phyloP scores from a whole-genome alignment of 2,797 vertebrate species.

The Danio choprae region DNA sequence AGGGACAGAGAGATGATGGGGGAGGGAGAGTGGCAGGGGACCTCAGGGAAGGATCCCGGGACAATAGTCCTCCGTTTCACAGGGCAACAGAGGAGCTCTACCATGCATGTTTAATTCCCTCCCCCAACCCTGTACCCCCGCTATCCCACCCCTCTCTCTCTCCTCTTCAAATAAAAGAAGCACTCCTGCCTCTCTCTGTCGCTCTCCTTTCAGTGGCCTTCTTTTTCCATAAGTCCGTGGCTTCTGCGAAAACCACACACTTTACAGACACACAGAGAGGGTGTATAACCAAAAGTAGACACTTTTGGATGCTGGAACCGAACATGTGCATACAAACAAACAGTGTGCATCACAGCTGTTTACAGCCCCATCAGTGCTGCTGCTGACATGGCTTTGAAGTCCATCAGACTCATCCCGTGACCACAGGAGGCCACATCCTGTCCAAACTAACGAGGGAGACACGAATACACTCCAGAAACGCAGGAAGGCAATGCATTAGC shows the following conservation, averaged over 20 bases:
- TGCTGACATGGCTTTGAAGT: slow-evolving; percentile 69
- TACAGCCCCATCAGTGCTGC: slow-evolving; percentile 52
- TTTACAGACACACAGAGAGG: slow-evolving; percentile 37
- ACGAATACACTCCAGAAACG: slow-evolving; percentile 3
- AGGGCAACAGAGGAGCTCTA: slow-evolving; percentile 81
- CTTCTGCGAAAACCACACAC: slow-evolving; percentile 16
- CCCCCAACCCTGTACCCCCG: slow-evolving; percentile 50
- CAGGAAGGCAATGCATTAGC: slow-evolving; percentile 68
- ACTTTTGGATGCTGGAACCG: not conserved
- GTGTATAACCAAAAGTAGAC: slow-evolving; percentile 2
- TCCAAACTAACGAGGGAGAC: slow-evolving; percentile 43
- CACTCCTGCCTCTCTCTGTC: slow-evolving; percentile 61
- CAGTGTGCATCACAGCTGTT: slow-evolving; percentile 24
- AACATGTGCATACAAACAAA: slow-evolving; percentile 22
- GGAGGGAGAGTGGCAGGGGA: slow-evolving; percentile 69
- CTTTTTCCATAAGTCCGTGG: slow-evolving; percentile 29
- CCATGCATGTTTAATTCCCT: slow-evolving; percentile 73
- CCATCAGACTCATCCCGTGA: slow-evolving; percentile 60
- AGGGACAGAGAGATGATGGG: slow-evolving; percentile 51
- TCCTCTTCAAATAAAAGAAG: slow-evolving; percentile 67
- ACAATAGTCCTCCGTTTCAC: slow-evolving; percentile 84
- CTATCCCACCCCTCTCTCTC: slow-evolving; percentile 58
- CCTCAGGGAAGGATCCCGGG: slow-evolving; percentile 82
- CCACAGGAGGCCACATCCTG: slow-evolving; percentile 61
- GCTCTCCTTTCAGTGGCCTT: slow-evolving; percentile 35